Conservation (phyloP, 53 echinoderm and acorn worm genomes). For the Astropecten irregularis region DNA sequence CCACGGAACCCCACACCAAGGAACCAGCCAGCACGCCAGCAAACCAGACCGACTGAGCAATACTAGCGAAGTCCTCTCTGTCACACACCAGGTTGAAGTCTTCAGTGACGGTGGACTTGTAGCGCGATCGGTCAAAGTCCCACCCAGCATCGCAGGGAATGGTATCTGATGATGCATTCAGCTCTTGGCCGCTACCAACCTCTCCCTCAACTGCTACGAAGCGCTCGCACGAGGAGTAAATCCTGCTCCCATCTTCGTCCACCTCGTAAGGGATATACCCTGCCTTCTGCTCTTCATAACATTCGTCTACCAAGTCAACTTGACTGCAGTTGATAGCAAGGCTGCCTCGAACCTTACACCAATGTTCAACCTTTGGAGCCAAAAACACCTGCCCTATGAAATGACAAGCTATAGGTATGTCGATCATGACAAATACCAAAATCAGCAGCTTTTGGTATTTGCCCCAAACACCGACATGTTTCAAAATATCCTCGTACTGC, state of each 20-base stretch:
- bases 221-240: conserved; percentile 9
- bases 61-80: conserved; percentile 4
- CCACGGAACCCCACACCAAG: conserved; percentile 35
- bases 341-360: conserved; percentile 35
- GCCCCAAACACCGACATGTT: conserved; percentile 43
- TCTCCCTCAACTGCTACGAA: too few species aligned
- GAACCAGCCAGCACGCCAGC: conserved; percentile 48
- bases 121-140: conserved; percentile 54
- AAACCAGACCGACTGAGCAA: conserved; percentile 62
- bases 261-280: conserved; percentile 32
- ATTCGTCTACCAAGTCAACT: neutral
- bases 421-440: neutral
- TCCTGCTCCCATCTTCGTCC: neutral
- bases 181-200: too few species aligned
- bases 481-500: conserved; percentile 53
- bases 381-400: conserved; percentile 45
- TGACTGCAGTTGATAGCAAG: conserved; percentile 13
- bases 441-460: conserved; percentile 33
- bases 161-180: too few species aligned
- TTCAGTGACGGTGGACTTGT: conserved; percentile 51
- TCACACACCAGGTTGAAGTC: conserved; percentile 60
- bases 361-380: conserved; percentile 41
- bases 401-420: conserved; percentile 14
- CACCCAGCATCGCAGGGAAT: conserved; percentile 64
- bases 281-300: conserved; percentile 32